A percentile compares a stretch with the other conserved stretches of the same genome.
These are phyloP conservation scores for Cataglyphis altisquamis DNA, from an alignment of 2,888 invertebrate species.

Conservation along the genomic window DNA sequence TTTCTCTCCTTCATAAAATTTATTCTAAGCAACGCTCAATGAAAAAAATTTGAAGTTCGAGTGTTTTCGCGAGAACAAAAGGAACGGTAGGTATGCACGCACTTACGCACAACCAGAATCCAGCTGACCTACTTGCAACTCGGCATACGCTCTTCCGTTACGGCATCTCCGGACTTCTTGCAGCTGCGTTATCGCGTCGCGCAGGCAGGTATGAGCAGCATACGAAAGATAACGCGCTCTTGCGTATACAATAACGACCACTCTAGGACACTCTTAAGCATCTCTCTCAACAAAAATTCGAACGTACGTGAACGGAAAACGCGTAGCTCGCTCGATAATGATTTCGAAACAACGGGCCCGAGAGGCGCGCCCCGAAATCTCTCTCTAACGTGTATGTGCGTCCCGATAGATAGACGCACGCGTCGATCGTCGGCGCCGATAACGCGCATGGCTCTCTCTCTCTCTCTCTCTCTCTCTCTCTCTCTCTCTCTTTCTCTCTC, in stretches of 20 bases:
- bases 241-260: slow-evolving; percentile 54
- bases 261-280: neutral
- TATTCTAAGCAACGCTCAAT: neutral
- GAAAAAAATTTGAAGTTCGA: neutral
- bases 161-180: slow-evolving; percentile 58
- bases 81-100: neutral
- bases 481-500: too few relatives aligned
- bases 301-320: neutral
- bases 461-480: too few relatives aligned
- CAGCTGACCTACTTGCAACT: slow-evolving; percentile 71
- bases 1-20: too few relatives aligned
- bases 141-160: slow-evolving; percentile 68
- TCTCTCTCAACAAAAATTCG: neutral
- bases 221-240: slow-evolving; percentile 64
- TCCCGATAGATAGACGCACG: slow-evolving; percentile 54
- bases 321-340: slow-evolving; percentile 28
- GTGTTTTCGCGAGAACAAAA: slow-evolving; percentile 19
- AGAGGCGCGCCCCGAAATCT: slow-evolving; percentile 59
- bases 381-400: neutral
- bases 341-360: slow-evolving; percentile 66
- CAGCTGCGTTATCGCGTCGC: slow-evolving; percentile 63
- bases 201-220: slow-evolving; percentile 62
- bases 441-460: slow-evolving; percentile 27
- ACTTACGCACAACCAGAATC: slow-evolving; percentile 63
- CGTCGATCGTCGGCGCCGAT: slow-evolving; percentile 34